Evolutionary conservation across 2,888 invertebrate genomes (phyloP), one percentile per base, ranked within the genome.

Genomic region (Drosophila stalkeri): DNA sequence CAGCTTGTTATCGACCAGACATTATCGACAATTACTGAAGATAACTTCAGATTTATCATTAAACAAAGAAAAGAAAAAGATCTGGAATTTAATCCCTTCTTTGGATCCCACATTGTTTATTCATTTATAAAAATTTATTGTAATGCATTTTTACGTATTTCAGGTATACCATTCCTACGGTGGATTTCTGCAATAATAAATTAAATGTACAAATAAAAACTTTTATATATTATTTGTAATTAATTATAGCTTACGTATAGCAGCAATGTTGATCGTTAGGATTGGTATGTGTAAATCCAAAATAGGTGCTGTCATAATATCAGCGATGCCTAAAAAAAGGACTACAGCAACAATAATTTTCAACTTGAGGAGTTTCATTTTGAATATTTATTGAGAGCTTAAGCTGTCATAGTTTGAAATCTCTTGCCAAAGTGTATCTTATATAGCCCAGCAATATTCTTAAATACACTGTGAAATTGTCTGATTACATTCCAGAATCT

Each of bases 401-500:
- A 14, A 44, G 2, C 12, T 20, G 43, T 20, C 20, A 20, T 9
- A 16, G 31, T n/a, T 31, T 49, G 49, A 31, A n/a, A 5, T 5
- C 0, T 1, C 1, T n/a, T 31, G 2, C 1, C 11, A 33, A 18
- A 51, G 33, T 18, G 12, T 7, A 33, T 31, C 8, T 8, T 41
- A 3, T 1, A 8, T 20, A n/a, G 27, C 27, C 49, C n/a, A 12
- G 20, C 9, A 6, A 49, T 41, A 44, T 31, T 47, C 16, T 27
- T 16, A 47, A 47, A 47, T 65, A 62, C 18, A 14, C 14, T 16
- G 8, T 16, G 23, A 47, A 47, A n/a, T n/a, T 4, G 9, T 55
- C 37, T 52, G 23, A 23, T 37, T 3, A 9, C 39, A 41, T 54
- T 62, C 5, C 35, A 49, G 3, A 47, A 62, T 37, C 37, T 64